Conservation (phyloP, 1,140 invertebrate genomes). For the Musca domestica region DNA sequence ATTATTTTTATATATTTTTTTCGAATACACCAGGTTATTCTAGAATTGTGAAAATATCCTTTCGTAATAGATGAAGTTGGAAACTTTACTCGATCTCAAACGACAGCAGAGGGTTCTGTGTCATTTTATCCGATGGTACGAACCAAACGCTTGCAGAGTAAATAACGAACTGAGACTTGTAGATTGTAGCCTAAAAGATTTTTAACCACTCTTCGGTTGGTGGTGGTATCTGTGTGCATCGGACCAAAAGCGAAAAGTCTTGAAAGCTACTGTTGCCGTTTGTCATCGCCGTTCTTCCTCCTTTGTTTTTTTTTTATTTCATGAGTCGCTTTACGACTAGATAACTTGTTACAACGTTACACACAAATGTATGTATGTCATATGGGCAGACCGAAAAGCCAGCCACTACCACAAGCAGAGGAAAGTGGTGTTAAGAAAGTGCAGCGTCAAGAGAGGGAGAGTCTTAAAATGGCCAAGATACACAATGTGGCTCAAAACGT, state of each 20-base stretch:
- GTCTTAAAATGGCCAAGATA: background rate
- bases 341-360: background rate
- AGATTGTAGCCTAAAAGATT: conserved; percentile 47
- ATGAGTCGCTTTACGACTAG: background rate
- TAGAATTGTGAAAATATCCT: conserved; percentile 10
- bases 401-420: too few relatives aligned
- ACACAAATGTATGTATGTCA: background rate
- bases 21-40: background rate
- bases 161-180: conserved; percentile 42
- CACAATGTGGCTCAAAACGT: background rate
- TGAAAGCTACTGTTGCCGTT: conserved; percentile 15
- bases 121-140: conserved; percentile 37
- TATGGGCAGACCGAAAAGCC: background rate
- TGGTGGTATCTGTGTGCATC: conserved; percentile 14
- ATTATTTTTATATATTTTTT: background rate
- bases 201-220: conserved; percentile 44
- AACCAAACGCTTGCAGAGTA: conserved; percentile 47
- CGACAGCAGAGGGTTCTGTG: background rate
- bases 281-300: background rate
- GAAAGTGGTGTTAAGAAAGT: background rate
- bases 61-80: background rate
- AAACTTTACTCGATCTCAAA: background rate
- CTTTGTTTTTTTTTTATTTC: background rate
- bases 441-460: conserved; percentile 4
- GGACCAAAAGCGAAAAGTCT: conserved; percentile 18